Evolutionary conservation across 2,797 vertebrate species (phyloP), one percentile per base, ranked within the genome.

Genomic region (Yasuhikotakia modesta): DNA sequence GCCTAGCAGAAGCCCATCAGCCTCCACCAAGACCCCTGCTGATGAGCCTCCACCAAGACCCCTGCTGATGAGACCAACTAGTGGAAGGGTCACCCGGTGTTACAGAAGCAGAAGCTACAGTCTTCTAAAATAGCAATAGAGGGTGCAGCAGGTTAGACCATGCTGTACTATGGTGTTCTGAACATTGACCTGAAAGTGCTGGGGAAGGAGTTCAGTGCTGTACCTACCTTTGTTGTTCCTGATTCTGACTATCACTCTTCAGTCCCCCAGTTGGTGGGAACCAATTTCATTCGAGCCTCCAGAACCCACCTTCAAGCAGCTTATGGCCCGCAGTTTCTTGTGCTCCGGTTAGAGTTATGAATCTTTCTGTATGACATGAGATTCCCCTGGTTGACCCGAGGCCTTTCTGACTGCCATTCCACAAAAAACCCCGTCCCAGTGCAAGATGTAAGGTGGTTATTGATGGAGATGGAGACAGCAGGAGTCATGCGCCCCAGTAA

Each of bases 161-260:
- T 88, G 0, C 46, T 78, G 8, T 68, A 87, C 7, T 3, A 79
- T 69, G 78, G 82, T 27, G 74, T 87, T 4, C 48, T 85, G 1
- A 2, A 17, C 5, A 73, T 87, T 5, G 17, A 53, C n/a, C n/a
- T 70, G 4, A 11, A 70, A 39, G 30, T 78, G 1, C 5, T 85
- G 19, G 80, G 76, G 0, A 75, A 68, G 48, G 73, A 82, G 3
- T 82, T 68, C 16, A 46, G 6, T 5, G 16, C 0, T 48, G 80
- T 85, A 0, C 85, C 83, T 14, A 46, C 83, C 22, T 88, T 88
- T 32, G 78, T 89, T 3, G 69, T 89, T 5, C 48, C 79, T 57
- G 79, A 81, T 1, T 82, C 73, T 0, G 76, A 82, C 4, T 85
- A 86, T 30, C 43, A 24, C 10, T 73, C 58, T 0, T 70, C 70